Base-by-base conservation (phyloP, 2,888 invertebrate genomes). In the Nomada fucata region DNA sequence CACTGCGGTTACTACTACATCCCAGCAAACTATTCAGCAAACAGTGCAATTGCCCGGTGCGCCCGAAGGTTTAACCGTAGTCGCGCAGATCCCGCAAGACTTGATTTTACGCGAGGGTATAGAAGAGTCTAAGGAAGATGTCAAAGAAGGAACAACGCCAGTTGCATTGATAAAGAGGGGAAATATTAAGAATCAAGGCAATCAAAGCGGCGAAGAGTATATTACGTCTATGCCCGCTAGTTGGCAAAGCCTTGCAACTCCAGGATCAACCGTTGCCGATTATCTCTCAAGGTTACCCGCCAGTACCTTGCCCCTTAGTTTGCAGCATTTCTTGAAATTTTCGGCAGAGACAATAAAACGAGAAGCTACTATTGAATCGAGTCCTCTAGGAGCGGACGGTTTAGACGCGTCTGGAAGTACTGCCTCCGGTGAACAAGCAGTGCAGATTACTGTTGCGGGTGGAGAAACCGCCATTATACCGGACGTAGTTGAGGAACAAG, bases 41-140 rank as follows among this genome's bases (percentile, higher is more conserved):
- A 93, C 93, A 1, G 93, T 94, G 0, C 93, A 93, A 63, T 85
- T 93, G 10, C 95, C 95, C 4, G 95, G 95, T 29, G 94, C 95
- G 4, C 94, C 95, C 0, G 95, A 95, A 94, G 96, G 96, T 36
- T 94, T 97, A 87, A 96, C 96, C 69, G 95, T 97, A 42, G 94
- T 97, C 29, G 95, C 96, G 0, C 95, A 96, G 13, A 92, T 97
- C 74, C 96, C 97, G 0, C 96, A 96, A 88, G 96, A 97, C 87
- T 95, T 97, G 92, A 96, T 96, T 89, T 91, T 96, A 29, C 94
- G 94, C 11, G 94, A 94, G 52, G 92, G 92, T 50, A 94, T 94
- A 71, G 94, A 94, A 44, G 94, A 94, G n/a, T 92, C 94, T 2
- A 94, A 94, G 68, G 94, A 94, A 47, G 94, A 94, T n/a, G 91